Evolutionary conservation across 2,888 invertebrate genomes (phyloP).

Genomic region (Drosophila koepferae): DNA sequence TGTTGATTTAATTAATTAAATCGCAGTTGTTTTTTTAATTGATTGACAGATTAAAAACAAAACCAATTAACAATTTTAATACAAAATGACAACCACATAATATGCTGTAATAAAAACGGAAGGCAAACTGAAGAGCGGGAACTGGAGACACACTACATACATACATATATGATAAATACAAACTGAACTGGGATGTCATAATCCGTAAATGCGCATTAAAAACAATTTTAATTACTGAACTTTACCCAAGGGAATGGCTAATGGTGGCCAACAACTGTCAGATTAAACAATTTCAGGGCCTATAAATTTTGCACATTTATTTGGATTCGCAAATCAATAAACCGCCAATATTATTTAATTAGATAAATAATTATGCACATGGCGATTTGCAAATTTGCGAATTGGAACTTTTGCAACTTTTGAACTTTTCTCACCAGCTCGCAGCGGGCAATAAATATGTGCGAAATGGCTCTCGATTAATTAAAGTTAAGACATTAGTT

Average conservation of each 20-base stretch:
- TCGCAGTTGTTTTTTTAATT: slow-evolving; percentile 82
- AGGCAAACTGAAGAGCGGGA: slow-evolving; percentile 33
- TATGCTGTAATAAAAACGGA: slow-evolving; percentile 78
- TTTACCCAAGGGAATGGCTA: slow-evolving; percentile 57
- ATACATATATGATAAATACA: neutral
- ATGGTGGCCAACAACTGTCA: slow-evolving; percentile 21
- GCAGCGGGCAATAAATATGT: slow-evolving; percentile 47
- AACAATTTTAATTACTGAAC: slow-evolving; percentile 81
- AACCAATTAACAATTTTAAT: slow-evolving; percentile 83
- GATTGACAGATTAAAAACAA: slow-evolving; percentile 83
- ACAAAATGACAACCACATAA: slow-evolving; percentile 82
- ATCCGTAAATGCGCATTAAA: slow-evolving; percentile 76
- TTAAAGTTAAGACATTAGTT: slow-evolving; percentile 66
- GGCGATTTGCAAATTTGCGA: slow-evolving; percentile 42
- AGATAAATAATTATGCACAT: slow-evolving; percentile 11
- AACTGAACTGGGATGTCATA: slow-evolving; percentile 69
- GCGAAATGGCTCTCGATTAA: slow-evolving; percentile 59
- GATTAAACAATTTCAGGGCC: slow-evolving; percentile 30
- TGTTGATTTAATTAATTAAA: slow-evolving; percentile 82
- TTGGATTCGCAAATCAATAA: slow-evolving; percentile 2
- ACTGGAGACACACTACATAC: slow-evolving; percentile 21
- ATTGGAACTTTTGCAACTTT: slow-evolving; percentile 32
- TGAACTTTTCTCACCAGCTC: slow-evolving; percentile 38
- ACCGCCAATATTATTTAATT: slow-evolving; percentile 12
- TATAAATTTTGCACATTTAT: neutral